Evolutionary conservation across 2,888 invertebrate species (phyloP), one percentile per base, ranked within the genome.

Genomic region (Biston stratarius): DNA sequence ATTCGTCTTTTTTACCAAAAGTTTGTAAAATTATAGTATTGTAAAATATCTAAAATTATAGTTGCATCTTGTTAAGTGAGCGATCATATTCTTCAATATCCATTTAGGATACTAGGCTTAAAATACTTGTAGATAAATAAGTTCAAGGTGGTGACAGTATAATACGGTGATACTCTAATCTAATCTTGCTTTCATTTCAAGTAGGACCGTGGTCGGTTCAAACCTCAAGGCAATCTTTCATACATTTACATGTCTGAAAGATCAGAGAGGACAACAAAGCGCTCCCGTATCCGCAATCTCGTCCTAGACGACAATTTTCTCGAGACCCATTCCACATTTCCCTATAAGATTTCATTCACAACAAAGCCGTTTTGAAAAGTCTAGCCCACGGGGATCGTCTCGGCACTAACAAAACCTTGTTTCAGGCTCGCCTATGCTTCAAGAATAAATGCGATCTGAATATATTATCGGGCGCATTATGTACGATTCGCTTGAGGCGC

Each of bases 401-500:
- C 85, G 81, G 77, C 74, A 79, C 83, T 82, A 87, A 86, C 87
- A 85, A 86, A 90, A 89, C 87, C 90, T 88, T 86, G 89, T 92
- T 91, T 87, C 88, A 84, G 85, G 86, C 87, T 87, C 86, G 85
- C 86, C 88, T 87, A 89, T 88, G 84, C 83, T 87, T 81, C 77
- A 76, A 80, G 87, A 89, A 91, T 89, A 91, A 90, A 92, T 91
- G 87, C 88, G 86, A 91, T 91, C 85, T 81, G 92, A 92, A 92
- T 92, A 90, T 91, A 91, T 92, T 91, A 91, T 89, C 89, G 86
- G 84, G 85, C 85, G 87, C 87, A 92, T 92, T 92, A 93, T 85
- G 81, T 87, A 84, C 89, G 88, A 81, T 84, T 88, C 90, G 87
- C 89, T 90, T 84, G 89, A 90, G 91, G 82, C 88, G 85, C 80